A percentile compares a stretch with the other conserved stretches of the same genome.
Evolutionary conservation across 2,113 vertebrate genomes (phyloP).

Genomic region (Hyla sarda): DNA sequence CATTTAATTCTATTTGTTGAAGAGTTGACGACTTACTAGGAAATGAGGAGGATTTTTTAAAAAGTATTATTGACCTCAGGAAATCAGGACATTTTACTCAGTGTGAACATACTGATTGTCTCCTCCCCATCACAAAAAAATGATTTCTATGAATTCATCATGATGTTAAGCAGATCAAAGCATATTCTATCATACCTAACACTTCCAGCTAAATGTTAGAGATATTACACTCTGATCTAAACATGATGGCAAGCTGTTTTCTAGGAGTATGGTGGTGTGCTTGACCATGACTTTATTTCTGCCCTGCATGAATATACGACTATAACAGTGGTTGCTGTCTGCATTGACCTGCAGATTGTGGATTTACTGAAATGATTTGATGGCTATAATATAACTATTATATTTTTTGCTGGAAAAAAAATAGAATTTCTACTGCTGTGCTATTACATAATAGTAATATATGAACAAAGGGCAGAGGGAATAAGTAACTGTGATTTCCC

Average conservation of each 20-base stretch:
- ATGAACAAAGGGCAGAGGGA: constrained; percentile 13
- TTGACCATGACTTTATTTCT: neutral
- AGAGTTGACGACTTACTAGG: too few relatives aligned
- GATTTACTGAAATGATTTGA: constrained; percentile 11
- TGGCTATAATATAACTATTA: neutral
- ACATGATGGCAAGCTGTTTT: neutral
- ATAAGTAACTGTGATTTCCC: constrained; percentile 3
- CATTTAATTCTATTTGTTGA: too few relatives aligned
- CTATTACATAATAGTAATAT: constrained; percentile 8
- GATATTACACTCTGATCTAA: neutral
- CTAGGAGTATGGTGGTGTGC: neutral
- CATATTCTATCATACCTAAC: neutral
- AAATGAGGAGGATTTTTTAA: too few relatives aligned
- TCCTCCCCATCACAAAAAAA: too few relatives aligned
- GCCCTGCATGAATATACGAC: neutral
- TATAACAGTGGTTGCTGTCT: neutral
- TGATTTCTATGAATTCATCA: too few relatives aligned
- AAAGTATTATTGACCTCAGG: too few relatives aligned
- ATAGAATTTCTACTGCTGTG: neutral
- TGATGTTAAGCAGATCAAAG: neutral
- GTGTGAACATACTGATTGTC: too few relatives aligned
- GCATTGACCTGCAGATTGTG: neutral
- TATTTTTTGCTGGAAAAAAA: constrained; percentile 2
- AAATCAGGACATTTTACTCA: too few relatives aligned
- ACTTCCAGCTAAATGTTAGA: neutral